Evolutionary conservation across 2,113 vertebrate species (phyloP).

Genomic region (Hirundichthys speculiger): DNA sequence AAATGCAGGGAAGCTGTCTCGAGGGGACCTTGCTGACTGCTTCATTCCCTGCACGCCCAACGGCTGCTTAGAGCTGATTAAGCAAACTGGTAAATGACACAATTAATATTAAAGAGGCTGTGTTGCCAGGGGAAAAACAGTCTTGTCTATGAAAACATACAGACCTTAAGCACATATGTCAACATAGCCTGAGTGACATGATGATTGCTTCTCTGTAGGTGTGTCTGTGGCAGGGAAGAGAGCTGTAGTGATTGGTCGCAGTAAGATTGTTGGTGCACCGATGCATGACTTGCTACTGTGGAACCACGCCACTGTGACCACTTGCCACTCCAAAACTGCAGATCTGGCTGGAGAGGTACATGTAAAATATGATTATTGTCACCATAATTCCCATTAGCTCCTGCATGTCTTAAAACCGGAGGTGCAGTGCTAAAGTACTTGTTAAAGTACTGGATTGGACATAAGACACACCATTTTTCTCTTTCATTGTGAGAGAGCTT

Average conservation of each 20-base stretch:
- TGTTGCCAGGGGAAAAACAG: too few relatives aligned
- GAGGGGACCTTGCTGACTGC: constrained; percentile 92
- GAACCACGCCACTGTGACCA: constrained; percentile 95
- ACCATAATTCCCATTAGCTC: background rate
- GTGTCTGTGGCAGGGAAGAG: constrained; percentile 89
- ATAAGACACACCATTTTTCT: too few relatives aligned
- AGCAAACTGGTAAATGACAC: constrained; percentile 84
- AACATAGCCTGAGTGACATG: background rate
- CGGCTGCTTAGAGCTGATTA: constrained; percentile 97
- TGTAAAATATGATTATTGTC: background rate
- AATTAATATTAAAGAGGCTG: background rate
- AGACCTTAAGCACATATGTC: too few relatives aligned
- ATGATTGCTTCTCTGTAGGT: constrained; percentile 73
- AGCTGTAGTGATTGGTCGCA: constrained; percentile 94
- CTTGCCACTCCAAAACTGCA: constrained; percentile 93
- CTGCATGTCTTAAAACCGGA: background rate
- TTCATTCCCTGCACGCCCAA: constrained; percentile 97
- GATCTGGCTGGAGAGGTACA: constrained; percentile 89
- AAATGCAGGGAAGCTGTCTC: constrained; percentile 94
- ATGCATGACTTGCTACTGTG: constrained; percentile 97
- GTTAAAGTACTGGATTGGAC: too few relatives aligned
- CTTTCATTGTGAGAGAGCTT: too few relatives aligned
- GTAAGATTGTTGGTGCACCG: constrained; percentile 97
- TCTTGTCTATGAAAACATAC: background rate
- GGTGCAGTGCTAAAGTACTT: too few relatives aligned